Percentiles rank a stretch among this genome's conserved stretches.
Conservation (phyloP, 2,797 vertebrate genomes). For the Hirundo rustica region DNA sequence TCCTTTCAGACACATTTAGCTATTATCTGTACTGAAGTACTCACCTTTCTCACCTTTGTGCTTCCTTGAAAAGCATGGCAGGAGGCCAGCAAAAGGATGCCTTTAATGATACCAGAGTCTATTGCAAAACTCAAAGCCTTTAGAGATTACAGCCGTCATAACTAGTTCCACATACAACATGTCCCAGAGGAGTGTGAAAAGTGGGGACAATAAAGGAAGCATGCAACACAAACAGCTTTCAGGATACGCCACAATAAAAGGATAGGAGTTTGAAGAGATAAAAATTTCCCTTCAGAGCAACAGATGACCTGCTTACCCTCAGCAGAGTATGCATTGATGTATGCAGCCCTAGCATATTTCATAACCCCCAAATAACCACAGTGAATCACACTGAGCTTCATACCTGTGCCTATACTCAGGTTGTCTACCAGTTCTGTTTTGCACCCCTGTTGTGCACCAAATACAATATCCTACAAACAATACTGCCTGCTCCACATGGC, state of each 20-base stretch:
- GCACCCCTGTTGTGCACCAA: not conserved
- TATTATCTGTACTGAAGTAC: constrained; percentile 27
- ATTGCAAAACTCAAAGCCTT: constrained; percentile 26
- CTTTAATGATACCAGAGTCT: constrained; percentile 28
- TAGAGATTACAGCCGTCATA: constrained; percentile 3
- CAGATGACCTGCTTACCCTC: not conserved
- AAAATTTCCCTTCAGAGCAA: not conserved
- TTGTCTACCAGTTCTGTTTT: not conserved
- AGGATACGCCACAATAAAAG: not conserved
- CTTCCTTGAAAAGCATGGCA: constrained; percentile 30
- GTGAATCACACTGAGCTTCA: not conserved
- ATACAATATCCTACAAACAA: not conserved
- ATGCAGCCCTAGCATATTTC: not conserved
- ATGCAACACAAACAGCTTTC: not conserved
- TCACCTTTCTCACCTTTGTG: constrained; percentile 54
- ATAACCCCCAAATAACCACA: not conserved
- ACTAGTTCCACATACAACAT: not conserved
- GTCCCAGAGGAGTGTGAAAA: not conserved
- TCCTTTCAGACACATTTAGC: constrained; percentile 42
- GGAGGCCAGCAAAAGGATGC: not conserved
- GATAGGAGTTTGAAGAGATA: not conserved
- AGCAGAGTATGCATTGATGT: not conserved
- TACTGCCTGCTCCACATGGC: not conserved
- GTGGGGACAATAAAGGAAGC: not conserved
- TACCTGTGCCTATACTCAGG: not conserved